These are phyloP conservation scores for Pelobates cultripes DNA, from an alignment of 2,797 vertebrate genomes.

Conservation along the genomic window DNA sequence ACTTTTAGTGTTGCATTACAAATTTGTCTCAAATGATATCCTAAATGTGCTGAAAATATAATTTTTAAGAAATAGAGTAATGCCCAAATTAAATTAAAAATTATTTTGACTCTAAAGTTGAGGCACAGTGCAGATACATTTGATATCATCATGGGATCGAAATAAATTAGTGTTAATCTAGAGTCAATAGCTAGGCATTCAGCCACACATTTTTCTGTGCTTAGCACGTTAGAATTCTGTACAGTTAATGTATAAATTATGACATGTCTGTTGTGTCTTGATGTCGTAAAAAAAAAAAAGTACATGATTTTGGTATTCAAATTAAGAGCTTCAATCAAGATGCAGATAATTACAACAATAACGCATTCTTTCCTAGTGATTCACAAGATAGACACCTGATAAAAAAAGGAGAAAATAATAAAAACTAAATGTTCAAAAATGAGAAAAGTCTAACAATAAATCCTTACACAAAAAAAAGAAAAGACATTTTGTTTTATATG, in stretches of 20 bases:
- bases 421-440: too few relatives aligned
- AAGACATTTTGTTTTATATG: too few relatives aligned
- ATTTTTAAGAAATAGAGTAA: slow-evolving; percentile 24
- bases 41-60: slow-evolving; percentile 1
- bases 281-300: slow-evolving; percentile 10
- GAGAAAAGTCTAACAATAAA: too few relatives aligned
- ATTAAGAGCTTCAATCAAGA: slow-evolving; percentile 19
- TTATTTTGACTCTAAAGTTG: slow-evolving; percentile 61
- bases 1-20: background rate
- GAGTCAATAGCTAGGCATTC: slow-evolving; percentile 8
- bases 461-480: too few relatives aligned
- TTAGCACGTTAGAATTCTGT: slow-evolving; percentile 3
- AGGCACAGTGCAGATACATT: slow-evolving; percentile 60
- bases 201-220: slow-evolving; percentile 3
- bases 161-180: slow-evolving; percentile 61
- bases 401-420: too few relatives aligned
- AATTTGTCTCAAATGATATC: background rate
- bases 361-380: slow-evolving; percentile 22
- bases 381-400: background rate
- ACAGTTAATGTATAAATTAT: slow-evolving; percentile 2
- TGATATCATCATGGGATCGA: slow-evolving; percentile 63
- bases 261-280: slow-evolving; percentile 20
- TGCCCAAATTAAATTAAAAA: slow-evolving; percentile 62
- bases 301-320: slow-evolving; percentile 6
- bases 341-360: slow-evolving; percentile 28